A percentile compares a stretch with the other conserved stretches of the same genome.
Conservation (phyloP, 2,113 vertebrate species). For the Corythaixoides concolor region DNA sequence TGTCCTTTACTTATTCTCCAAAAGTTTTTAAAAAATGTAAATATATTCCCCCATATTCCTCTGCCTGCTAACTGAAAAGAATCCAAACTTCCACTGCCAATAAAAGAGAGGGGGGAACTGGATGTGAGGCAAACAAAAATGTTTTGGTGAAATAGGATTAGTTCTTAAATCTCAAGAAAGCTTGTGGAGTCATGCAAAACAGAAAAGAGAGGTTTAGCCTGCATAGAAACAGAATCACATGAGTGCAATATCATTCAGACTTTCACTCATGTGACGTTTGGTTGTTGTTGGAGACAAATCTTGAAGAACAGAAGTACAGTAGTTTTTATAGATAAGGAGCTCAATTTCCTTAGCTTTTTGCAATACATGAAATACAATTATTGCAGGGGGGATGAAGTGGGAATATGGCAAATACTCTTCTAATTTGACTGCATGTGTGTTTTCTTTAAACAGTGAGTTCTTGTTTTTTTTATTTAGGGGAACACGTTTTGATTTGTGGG, state of each 20-base stretch:
- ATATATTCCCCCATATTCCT: not conserved
- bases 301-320: constrained; percentile 59
- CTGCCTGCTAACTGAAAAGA: not conserved
- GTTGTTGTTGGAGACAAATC: constrained; percentile 70
- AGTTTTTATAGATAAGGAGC: constrained; percentile 61
- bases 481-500: not conserved
- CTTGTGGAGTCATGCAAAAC: constrained; percentile 70
- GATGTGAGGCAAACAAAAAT: constrained; percentile 66
- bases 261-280: constrained; percentile 57
- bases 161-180: constrained; percentile 75
- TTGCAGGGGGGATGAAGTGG: not conserved
- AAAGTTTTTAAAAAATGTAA: not conserved
- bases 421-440: not conserved
- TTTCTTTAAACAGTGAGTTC: not conserved
- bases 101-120: not conserved
- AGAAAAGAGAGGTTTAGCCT: constrained; percentile 70
- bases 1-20: not conserved
- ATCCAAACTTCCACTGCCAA: not conserved
- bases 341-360: constrained; percentile 26
- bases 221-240: constrained; percentile 76
- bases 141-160: constrained; percentile 80
- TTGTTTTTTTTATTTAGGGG: not conserved
- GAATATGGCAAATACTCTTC: constrained; percentile 17
- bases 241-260: constrained; percentile 66
- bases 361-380: constrained; percentile 11